Base-by-base conservation (phyloP, 2,113 vertebrate genomes). In the Neomonachus schauinslandi region DNA sequence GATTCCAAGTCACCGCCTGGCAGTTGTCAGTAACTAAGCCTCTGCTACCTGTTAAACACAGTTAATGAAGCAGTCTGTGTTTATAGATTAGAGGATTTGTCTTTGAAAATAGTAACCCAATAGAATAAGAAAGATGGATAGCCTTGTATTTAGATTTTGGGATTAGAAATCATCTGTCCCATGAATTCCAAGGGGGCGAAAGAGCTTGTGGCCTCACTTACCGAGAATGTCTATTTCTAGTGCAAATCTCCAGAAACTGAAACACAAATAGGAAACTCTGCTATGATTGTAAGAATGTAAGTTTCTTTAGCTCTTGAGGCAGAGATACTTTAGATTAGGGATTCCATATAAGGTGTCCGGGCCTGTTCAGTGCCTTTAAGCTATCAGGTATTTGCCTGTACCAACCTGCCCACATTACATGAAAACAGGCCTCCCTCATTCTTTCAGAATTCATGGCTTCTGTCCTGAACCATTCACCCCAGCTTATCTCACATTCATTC, bases 321-420 rank as follows among this genome's bases (percentile, higher is more conserved):
- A 95, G 80, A 97, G 74, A 88, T 93, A 76, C 33, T 97, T 94
- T 96, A 80, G 84, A 90, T 95, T 59, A 94, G 55, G 82, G 83
- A 97, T 97, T 96, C 86, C 61, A 53, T 57, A 31, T 21, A 87
- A 55, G 63, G 85, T 95, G 97, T 95, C 92, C 65, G 80, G 96
- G 87, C 97, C 96, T 98, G 98, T 96, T 97, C 76, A 71, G 18
- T 89, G 87, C 91, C 92, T 88, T 96, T 96, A 95, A 87, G 83
- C 95, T 97, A 87, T 96, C 82, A 85, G 94, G 96, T 92, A 93
- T 97, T 97, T 98, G 94, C 98, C 95, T 98, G 98, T 97, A 97
- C 92, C 88, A 96, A 96, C 97, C 97, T 97, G 97, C 90, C 95
- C 95, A 95, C 61, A 7, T 39, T 81, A 61, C 84, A 90, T 87